Evolutionary conservation across 2,113 vertebrate species (phyloP), one percentile per base, ranked within the genome.

Genomic region (Seriola quinqueradiata): DNA sequence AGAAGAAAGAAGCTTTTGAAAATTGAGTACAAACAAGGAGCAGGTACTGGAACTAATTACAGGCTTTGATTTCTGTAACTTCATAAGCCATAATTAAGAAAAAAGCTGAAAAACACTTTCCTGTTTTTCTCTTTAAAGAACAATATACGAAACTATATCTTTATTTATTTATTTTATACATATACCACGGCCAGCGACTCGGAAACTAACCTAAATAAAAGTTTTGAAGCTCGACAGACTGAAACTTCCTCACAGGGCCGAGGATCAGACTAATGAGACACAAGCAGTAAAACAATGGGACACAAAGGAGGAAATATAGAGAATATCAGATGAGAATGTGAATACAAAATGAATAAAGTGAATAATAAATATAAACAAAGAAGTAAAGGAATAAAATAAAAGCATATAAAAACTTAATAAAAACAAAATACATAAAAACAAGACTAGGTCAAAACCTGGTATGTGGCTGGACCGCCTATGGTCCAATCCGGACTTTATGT

Each of bases 1-100:
- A 21, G 14, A 21, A 8, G 10, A 19, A 5, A 17, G 11, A 80
- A n/a, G 10, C 23, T 8, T 57, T 25, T 38, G 2, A 52, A 72
- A 64, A 23, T 23, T 17, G 7, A 60, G 17, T 0, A 19, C 12
- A 19, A 68, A 52, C n/a, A 67, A 67, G 16, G 2, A 38, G 1
- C 50, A 21, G 61, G 4, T 16, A 54, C 4, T 14, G 1, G 77
- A 72, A 57, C 25, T 72, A 73, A 67, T 40, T 23, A 10, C 10
- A 16, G 48, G 14, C 61, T 67, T 68, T 74, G 79, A 81, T 60
- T 70, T 74, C 54, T 58, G n/a, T 14, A 46, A 34, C 68, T 65
- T 73, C 52, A 50, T 36, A 13, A 28, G 11, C 10, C 4, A 10
- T 12, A 55, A 55, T 54, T n/a, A 23, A 28, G 61, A 32, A 28